phyloP scores from a whole-genome alignment of 2,797 vertebrate species.

The Muscicapa comitata region DNA sequence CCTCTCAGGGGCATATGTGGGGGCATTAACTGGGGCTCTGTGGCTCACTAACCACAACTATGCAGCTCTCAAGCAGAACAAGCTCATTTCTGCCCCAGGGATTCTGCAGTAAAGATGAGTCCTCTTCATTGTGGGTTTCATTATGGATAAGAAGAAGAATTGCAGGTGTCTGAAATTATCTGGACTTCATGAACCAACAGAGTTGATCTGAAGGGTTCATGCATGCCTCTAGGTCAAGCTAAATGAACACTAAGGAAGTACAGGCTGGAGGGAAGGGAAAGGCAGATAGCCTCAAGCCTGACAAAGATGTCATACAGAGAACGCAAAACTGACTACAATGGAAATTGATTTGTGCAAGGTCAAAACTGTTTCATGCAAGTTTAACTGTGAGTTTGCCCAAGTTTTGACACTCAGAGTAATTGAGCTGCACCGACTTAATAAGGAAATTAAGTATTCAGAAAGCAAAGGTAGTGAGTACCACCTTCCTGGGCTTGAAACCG shows the following conservation, averaged over 20 bases:
- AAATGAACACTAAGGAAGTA: neutral
- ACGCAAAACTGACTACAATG: neutral
- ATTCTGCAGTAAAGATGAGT: neutral
- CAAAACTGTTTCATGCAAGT: neutral
- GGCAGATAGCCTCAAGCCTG: neutral
- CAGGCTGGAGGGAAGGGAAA: neutral
- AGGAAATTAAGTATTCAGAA: conserved; percentile 21
- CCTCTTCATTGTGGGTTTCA: neutral
- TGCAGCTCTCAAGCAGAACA: neutral
- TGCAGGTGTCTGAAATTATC: neutral
- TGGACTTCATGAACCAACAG: neutral
- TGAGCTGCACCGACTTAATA: neutral
- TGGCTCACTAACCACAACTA: neutral
- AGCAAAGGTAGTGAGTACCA: neutral
- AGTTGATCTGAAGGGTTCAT: neutral
- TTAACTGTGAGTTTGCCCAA: neutral
- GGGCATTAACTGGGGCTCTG: neutral
- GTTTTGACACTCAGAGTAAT: neutral
- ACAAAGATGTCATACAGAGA: neutral
- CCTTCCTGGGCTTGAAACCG: neutral
- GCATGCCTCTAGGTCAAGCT: neutral
- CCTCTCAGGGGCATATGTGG: neutral
- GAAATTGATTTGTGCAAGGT: neutral
- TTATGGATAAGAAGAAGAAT: neutral
- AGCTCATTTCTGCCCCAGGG: neutral